Base-by-base conservation (phyloP, 1,140 invertebrate species). In the Cotesia vestalis region DNA sequence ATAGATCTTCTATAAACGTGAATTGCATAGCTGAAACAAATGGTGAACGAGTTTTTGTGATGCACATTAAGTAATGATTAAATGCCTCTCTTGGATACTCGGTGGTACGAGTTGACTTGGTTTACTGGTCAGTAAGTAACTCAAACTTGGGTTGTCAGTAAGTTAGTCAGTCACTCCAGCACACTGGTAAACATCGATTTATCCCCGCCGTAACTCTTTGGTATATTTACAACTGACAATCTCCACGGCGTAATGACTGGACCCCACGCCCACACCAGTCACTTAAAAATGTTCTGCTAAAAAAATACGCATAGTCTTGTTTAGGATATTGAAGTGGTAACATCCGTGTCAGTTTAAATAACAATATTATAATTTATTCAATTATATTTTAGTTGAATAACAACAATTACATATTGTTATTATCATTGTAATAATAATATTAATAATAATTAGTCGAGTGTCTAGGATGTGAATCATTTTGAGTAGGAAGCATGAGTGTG, bases 161-260 rank as follows among this genome's bases (percentile, higher is more conserved):
- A 40, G 34, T 36, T n/a, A 36, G 36, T 12, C 27, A 27, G 35
- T 11, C 60, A 62, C 34, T 62, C 36, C 36, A 14, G 8, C 5
- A 60, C 14, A 62, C 34, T 62, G 5, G 60, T 40, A n/a, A 40
- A 12, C 60, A 62, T 62, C 60, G 60, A 62, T 62, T 62, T 36
- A 62, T 27, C 35, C 60, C 35, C 35, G 34, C 60, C 34, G n/a
- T 57, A 14, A 8, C 11, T 36, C 34, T 60, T 6, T 36, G 60
- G 9, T 40, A 35, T 62, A 35, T 62, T 36, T 14, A 62, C 14
- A 35, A 40, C 60, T 36, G 14, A 38, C 60, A 40, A 35, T 62
- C 60, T 40, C 60, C 36, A 46, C 40, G 40, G 6, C 60, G 60
- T 62, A 27, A 62, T 27, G 11, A 11, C 35, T 38, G 60, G 12